Evolutionary conservation across 1,140 invertebrate genomes (phyloP), one percentile per base, ranked within the genome.

Genomic region (Patella vulgata): DNA sequence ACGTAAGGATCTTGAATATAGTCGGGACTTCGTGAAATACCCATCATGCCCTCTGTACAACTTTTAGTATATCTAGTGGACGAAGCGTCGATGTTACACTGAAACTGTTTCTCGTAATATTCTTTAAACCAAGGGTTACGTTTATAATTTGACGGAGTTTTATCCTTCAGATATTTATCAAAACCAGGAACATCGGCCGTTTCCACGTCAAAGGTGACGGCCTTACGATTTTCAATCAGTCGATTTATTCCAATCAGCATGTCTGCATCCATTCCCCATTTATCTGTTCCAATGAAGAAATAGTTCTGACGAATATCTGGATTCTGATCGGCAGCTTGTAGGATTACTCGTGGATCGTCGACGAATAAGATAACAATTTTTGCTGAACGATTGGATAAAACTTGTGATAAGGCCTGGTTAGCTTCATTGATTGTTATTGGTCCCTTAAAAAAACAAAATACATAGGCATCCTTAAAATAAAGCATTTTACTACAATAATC

Each of bases 211-310:
- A 86, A 71, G n/a, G 75, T 82, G 8, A 85, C 59, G 6, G 80
- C 74, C 6, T 77, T 74, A 9, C 71, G 56, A 40, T 12, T 57
- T 66, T 59, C 33, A 14, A 81, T 75, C 11, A 78, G 46, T 4
- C 89, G 87, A 68, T 91, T 89, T 2, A 91, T 70, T 0, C 88
- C 88, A 86, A 1, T 31, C n/a, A 70, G 52, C 47, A 91, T 80
- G 60, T 90, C 89, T n/a, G 87, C 85, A 71, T 92, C 90, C 54
- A 88, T 88, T 9, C 91, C 91, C 91, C 91, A 92, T 11, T 90
- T 91, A 75, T 93, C 91, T 59, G 90, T 91, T 1, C 90, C 91
- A 25, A 93, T 87, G 88, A 91, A 93, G 42, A 89, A 86, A 68
- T 91, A 90, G 12, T 68, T 59, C 8, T 66, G 60, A 12, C 63